Conservation (phyloP, 1,140 invertebrate species). For the Brachystomella parvula region DNA sequence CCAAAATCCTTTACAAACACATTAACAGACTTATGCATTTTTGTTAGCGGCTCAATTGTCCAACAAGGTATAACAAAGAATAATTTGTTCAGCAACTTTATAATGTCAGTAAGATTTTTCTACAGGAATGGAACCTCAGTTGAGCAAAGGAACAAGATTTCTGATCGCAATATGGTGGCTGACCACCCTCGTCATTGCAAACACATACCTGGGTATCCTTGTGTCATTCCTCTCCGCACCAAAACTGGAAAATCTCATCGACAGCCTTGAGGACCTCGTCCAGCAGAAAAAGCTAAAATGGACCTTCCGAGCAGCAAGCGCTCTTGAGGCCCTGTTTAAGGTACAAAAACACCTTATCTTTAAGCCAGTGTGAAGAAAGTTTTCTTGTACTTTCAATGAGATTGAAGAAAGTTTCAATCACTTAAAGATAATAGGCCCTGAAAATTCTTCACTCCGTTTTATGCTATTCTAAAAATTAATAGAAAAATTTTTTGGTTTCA, state of each 20-base stretch:
- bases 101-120: neutral
- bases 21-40: slow-evolving; percentile 24
- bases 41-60: slow-evolving; percentile 33
- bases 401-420: no score
- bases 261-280: slow-evolving; percentile 35
- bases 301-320: slow-evolving; percentile 36
- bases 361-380: no score
- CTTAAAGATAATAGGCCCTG: no score
- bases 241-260: slow-evolving; percentile 30
- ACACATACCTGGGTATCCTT: slow-evolving; percentile 39
- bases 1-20: neutral
- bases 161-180: slow-evolving; percentile 40
- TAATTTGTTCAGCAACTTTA: slow-evolving; percentile 1
- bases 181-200: slow-evolving; percentile 38
- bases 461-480: neutral
- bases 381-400: no score
- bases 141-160: slow-evolving; percentile 38
- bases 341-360: slow-evolving; percentile 29
- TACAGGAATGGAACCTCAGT: slow-evolving; percentile 24
- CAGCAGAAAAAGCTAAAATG: slow-evolving; percentile 33
- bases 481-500: slow-evolving; percentile 8
- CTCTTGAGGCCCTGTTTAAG: slow-evolving; percentile 37
- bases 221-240: slow-evolving; percentile 39
- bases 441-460: neutral
- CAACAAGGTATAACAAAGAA: slow-evolving; percentile 32